Conservation (phyloP, 2,113 vertebrate genomes). For the Tenebrosternarchus preto region DNA sequence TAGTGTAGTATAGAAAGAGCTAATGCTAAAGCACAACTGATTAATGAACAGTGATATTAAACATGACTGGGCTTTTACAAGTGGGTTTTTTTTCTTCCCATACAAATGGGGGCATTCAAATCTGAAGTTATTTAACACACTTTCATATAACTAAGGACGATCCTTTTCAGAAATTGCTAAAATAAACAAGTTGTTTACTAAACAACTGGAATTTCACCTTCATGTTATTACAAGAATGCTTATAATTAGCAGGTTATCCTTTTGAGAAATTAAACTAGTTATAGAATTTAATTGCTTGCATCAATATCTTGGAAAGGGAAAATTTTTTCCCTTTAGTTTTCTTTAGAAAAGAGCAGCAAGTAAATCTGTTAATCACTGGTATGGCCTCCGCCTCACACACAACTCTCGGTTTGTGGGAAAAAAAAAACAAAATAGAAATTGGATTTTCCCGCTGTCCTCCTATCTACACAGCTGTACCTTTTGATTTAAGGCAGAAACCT, state of each 20-base stretch:
- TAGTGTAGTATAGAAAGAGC: conserved; percentile 66
- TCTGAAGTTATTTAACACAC: conserved; percentile 13
- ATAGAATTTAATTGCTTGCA: not conserved
- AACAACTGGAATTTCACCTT: too few relatives aligned
- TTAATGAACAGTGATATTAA: conserved; percentile 37
- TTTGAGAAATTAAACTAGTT: not conserved
- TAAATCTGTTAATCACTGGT: conserved; percentile 19
- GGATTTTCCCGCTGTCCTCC: conserved; percentile 46
- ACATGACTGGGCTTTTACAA: not conserved
- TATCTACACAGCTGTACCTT: conserved; percentile 40
- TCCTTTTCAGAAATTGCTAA: too few relatives aligned
- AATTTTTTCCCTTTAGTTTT: not conserved
- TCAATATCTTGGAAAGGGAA: not conserved
- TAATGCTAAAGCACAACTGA: conserved; percentile 58
- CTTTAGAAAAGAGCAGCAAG: not conserved
- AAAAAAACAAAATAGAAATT: conserved; percentile 62
- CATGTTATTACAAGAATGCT: too few relatives aligned
- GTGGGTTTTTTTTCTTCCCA: not conserved
- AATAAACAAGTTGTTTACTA: too few relatives aligned
- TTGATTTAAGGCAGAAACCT: conserved; percentile 8
- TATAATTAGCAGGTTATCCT: not conserved
- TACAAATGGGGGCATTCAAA: conserved; percentile 13
- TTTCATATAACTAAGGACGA: not conserved
- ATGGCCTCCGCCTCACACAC: conserved; percentile 2
- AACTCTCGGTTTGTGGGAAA: conserved; percentile 62